Evolutionary conservation across 2,113 vertebrate species (phyloP), one percentile per base, ranked within the genome.

Genomic region (Cricetomys ansorgei): DNA sequence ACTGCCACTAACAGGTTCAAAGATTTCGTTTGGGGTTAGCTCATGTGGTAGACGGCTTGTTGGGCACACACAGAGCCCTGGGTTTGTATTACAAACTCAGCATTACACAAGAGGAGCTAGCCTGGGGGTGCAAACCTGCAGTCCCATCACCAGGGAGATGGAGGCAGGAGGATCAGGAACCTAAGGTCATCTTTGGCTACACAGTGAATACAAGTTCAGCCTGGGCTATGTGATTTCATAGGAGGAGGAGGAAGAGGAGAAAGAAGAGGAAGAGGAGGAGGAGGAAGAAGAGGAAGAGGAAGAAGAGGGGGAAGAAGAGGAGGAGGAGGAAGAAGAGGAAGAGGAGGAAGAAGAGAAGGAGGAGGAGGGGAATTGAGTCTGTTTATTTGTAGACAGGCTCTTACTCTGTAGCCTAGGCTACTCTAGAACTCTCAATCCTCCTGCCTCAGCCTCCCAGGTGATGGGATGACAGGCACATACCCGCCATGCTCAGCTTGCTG

Each of bases 301-400:
- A 25, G 1, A 5, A n/a, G n/a, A n/a, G 0, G 15, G 7, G 6
- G 4, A 27, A 8, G 1, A 9, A 29, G 0, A 1, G 7, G 7
- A 19, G 7, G 1, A 6, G 16, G 2, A 34, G 4, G 25, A 16
- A 48, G 25, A 27, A 19, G 17, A 11, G 0, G 45, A 29, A 34
- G 48, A 55, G n/a, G n/a, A n/a, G n/a, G n/a, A n/a, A n/a, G n/a
- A n/a, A n/a, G n/a, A n/a, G n/a, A n/a, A n/a, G n/a, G n/a, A n/a
- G n/a, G n/a, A n/a, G 55, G 55, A 57, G 15, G 8, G n/a, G 53
- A 17, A 2, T 34, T 65, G 40, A 13, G 29, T 85, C 65, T 48
- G 10, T 37, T 87, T 69, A 27, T 69, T 25, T 37, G 83, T 65
- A 48, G 84, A 69, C 19, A 27, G 43, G 48, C 31, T 53, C 19